Evolutionary conservation across 1,140 invertebrate genomes (phyloP), one percentile per base, ranked within the genome.

Genomic region (Agrypnia vestita): DNA sequence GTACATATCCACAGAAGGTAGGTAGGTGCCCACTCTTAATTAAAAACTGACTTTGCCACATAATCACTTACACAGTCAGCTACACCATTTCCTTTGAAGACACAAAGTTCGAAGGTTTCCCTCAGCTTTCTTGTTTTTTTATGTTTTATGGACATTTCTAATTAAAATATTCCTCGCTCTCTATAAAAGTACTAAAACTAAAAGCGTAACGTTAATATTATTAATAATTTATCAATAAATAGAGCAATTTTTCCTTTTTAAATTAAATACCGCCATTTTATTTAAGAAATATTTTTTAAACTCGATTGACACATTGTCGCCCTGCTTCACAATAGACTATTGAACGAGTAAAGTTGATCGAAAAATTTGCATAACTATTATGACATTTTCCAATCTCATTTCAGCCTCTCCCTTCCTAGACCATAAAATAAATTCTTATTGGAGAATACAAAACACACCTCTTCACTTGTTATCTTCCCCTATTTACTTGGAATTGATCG

Each of bases 281-380:
- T 10, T 59, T 10, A 19, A 21, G 6, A 25, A 62, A 62, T 69
- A 21, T 21, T 69, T 69, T 69, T 8, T 8, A 69, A 69, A 46
- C 64, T 46, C 64, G n/a, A 49, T 49, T 44, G 44, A 15, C 64
- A 69, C 64, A 47, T 69, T 69, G 64, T 46, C 64, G 64, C 64
- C 49, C 64, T 17, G 13, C 64, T 55, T 53, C 35, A 73, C 51
- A 73, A 73, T 53, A 35, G 69, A 72, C 69, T 73, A n/a, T 13
- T 13, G 69, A 55, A 73, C 44, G 69, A 73, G 53, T 55, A 73
- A 73, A 73, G 47, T 73, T 80, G 81, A 80, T 82, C 76, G 78
- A 80, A 82, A 80, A 80, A 82, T 82, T 82, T 80, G 81, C 81
- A 82, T 82, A 82, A 82, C 82, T 80, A 80, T 83, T 83, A 83